A percentile compares a stretch with the other conserved stretches of the same genome.
phyloP scores from a whole-genome alignment of 2,888 invertebrate genomes.

The Drosophila rellima region DNA sequence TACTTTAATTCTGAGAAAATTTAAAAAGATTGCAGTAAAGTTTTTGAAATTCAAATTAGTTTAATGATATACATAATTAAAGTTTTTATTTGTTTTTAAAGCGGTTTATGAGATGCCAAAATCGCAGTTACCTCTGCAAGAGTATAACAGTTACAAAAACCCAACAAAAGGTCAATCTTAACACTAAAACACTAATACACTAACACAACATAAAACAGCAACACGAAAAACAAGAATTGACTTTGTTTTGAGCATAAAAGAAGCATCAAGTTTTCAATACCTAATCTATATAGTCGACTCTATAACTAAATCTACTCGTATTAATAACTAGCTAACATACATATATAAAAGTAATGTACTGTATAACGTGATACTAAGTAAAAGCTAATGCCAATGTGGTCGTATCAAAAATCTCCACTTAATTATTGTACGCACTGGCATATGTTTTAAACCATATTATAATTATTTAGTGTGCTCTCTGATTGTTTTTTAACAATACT shows the following conservation, averaged over 20 bases:
- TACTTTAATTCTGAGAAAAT: not conserved
- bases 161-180: slow-evolving; percentile 1
- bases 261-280: slow-evolving; percentile 39
- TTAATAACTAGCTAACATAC: slow-evolving; percentile 42
- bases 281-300: slow-evolving; percentile 24
- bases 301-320: slow-evolving; percentile 20
- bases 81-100: no score
- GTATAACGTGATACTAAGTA: slow-evolving; percentile 32
- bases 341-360: slow-evolving; percentile 44
- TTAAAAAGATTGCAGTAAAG: not conserved
- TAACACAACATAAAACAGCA: slow-evolving; percentile 26
- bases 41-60: not conserved
- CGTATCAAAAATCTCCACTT: slow-evolving; percentile 1
- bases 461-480: slow-evolving; percentile 37
- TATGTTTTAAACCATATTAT: slow-evolving; percentile 36
- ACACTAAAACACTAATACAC: slow-evolving; percentile 45
- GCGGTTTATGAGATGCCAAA: not conserved
- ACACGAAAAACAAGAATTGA: slow-evolving; percentile 43
- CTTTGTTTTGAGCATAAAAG: slow-evolving; percentile 61
- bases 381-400: slow-evolving; percentile 53
- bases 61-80: no score
- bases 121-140: not conserved
- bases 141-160: not conserved
- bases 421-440: slow-evolving; percentile 47
- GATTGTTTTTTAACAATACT: slow-evolving; percentile 33